phyloP scores from a whole-genome alignment of 2,797 vertebrate species.

The Poecilia velifera region DNA sequence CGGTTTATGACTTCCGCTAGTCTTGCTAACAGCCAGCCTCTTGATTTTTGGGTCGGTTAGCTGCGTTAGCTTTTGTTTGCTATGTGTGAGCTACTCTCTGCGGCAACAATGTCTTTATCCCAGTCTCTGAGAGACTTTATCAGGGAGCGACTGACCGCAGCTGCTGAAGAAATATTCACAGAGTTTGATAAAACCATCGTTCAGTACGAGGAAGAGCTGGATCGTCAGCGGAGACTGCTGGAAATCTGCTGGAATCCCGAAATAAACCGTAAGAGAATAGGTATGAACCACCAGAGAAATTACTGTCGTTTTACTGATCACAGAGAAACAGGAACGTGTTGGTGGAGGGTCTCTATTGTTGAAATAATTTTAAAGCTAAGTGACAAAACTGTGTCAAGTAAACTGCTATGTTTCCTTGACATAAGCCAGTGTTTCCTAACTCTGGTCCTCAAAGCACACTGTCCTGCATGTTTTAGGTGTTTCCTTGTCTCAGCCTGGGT shows the following conservation, averaged over 20 bases:
- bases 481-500: too few species aligned
- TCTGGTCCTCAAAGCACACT: too few species aligned
- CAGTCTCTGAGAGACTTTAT: constrained; percentile 9
- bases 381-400: not conserved
- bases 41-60: not conserved
- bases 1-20: too few species aligned
- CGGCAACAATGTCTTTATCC: not conserved
- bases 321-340: not conserved
- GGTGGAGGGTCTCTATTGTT: too few species aligned
- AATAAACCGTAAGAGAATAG: constrained; percentile 1
- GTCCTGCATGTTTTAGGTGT: too few species aligned
- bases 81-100: not conserved
- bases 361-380: too few species aligned
- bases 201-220: not conserved
- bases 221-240: not conserved
- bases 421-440: too few species aligned
- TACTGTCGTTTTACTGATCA: not conserved
- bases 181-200: constrained; percentile 11
- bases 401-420: not conserved
- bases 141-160: not conserved
- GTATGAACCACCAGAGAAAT: not conserved
- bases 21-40: too few species aligned
- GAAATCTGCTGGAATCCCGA: constrained; percentile 4
- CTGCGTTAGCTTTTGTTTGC: not conserved
- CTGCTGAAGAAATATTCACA: constrained; percentile 1